phyloP scores from a whole-genome alignment of 1,140 invertebrate species.

The Choristoneura fumiferana region DNA sequence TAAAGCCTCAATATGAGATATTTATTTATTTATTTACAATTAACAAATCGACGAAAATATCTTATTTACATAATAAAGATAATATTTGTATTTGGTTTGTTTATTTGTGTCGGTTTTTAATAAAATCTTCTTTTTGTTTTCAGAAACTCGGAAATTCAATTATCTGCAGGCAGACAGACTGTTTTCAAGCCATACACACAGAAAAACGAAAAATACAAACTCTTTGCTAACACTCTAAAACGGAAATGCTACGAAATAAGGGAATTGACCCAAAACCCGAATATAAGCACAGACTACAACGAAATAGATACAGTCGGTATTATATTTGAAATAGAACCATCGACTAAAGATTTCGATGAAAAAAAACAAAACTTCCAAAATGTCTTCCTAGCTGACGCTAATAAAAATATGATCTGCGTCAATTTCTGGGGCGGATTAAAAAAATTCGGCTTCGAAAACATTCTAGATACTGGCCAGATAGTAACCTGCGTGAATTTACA shows the following conservation, averaged over 20 bases:
- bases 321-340: conserved; percentile 57
- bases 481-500: conserved; percentile 82
- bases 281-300: conserved; percentile 48
- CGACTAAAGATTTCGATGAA: conserved; percentile 38
- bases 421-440: conserved; percentile 82
- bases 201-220: conserved; percentile 39
- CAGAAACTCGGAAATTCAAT: conserved; percentile 74
- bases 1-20: too few species aligned
- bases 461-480: conserved; percentile 78
- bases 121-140: conserved; percentile 40
- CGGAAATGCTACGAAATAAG: conserved; percentile 50
- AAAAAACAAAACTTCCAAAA: conserved; percentile 63
- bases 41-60: too few species aligned
- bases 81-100: too few species aligned
- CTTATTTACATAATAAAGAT: too few species aligned
- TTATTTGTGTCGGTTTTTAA: too few species aligned
- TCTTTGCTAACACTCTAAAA: conserved; percentile 30
- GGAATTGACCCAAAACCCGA: conserved; percentile 44
- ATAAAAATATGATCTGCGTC: conserved; percentile 79
- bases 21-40: too few species aligned
- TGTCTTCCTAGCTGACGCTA: conserved; percentile 71
- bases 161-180: conserved; percentile 58
- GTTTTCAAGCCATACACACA: conserved; percentile 43
- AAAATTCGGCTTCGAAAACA: conserved; percentile 80
- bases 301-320: conserved; percentile 64